Evolutionary conservation across 2,797 vertebrate genomes (phyloP).

Genomic region (Malacoraja senta): DNA sequence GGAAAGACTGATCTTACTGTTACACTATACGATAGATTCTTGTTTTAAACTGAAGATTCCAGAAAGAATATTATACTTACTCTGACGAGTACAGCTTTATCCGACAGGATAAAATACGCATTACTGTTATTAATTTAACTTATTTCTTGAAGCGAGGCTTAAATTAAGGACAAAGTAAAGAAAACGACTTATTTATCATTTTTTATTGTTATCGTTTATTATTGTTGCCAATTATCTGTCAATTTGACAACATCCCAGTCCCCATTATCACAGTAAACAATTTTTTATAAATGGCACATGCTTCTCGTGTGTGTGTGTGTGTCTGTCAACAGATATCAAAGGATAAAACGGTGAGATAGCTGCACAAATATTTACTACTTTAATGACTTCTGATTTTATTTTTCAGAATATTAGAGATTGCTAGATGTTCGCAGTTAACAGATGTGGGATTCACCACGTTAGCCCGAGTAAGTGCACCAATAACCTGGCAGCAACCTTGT

Average conservation of each 20-base stretch:
- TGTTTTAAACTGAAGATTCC: no score
- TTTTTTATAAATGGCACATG: neutral
- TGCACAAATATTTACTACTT: neutral
- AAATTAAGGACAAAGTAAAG: neutral
- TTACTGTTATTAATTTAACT: neutral
- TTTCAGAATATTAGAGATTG: constrained; percentile 90
- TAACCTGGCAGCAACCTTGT: neutral
- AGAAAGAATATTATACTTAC: neutral
- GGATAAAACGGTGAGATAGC: neutral
- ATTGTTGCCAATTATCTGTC: neutral
- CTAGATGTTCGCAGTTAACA: constrained; percentile 90
- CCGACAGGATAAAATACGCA: neutral
- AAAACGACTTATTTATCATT: neutral
- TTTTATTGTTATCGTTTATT: no score
- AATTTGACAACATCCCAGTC: neutral
- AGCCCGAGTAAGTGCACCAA: constrained; percentile 73
- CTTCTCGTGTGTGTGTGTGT: neutral
- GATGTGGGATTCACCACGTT: constrained; percentile 92
- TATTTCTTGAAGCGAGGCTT: neutral
- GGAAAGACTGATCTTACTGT: neutral
- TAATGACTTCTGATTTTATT: neutral
- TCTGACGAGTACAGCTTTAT: neutral
- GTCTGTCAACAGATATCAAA: neutral
- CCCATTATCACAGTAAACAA: neutral
- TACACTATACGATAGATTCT: neutral